phyloP scores from a whole-genome alignment of 2,797 vertebrate species.

The Bradypus variegatus region DNA sequence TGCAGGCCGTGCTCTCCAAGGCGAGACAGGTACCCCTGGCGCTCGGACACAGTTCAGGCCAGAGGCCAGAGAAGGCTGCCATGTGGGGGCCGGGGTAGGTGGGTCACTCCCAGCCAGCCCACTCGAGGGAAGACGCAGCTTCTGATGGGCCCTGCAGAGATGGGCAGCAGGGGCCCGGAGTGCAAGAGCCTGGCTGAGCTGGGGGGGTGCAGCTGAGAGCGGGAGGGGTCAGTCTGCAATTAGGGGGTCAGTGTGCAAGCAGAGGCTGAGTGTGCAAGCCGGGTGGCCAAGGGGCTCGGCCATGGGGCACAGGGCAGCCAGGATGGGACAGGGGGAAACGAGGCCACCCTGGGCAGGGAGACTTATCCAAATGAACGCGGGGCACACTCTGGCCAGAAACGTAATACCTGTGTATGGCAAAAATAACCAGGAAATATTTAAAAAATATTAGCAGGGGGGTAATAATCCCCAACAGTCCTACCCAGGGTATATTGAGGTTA shows the following conservation, averaged over 20 bases:
- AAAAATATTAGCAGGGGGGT: no score
- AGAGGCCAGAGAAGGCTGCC: background rate
- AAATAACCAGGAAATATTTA: background rate
- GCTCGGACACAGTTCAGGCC: background rate
- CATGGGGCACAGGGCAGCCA: background rate
- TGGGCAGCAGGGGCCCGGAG: accelerated
- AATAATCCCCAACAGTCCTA: background rate
- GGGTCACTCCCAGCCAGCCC: background rate
- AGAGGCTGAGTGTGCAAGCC: background rate
- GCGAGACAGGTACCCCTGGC: background rate
- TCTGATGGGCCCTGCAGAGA: no score
- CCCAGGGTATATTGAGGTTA: accelerated
- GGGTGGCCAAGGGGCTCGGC: background rate
- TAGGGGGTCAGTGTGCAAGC: background rate
- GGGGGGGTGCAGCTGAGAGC: accelerated
- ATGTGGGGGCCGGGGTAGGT: background rate
- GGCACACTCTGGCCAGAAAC: background rate
- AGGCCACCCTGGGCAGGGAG: background rate
- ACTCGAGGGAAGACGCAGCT: background rate
- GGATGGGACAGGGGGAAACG: no score
- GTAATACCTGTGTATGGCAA: background rate
- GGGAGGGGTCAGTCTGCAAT: no score
- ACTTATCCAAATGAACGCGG: background rate
- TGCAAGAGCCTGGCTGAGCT: background rate
- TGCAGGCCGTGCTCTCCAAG: background rate